A percentile compares a stretch with the other conserved stretches of the same genome.
Evolutionary conservation across 1,140 invertebrate species (phyloP).

Genomic region (Sycophila sp.): DNA sequence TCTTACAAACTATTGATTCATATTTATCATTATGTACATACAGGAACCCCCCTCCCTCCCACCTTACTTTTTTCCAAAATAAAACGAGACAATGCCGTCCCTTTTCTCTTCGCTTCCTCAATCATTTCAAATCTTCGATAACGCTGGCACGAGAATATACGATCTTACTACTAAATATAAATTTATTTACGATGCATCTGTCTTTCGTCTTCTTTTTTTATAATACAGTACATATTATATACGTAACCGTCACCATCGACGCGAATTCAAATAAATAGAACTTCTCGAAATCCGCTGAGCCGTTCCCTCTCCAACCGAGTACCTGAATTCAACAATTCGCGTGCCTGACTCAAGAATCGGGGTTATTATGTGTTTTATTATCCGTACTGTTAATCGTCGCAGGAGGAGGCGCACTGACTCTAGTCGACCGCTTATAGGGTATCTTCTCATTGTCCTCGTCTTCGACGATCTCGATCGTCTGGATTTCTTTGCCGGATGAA

Average conservation of each 20-base stretch:
- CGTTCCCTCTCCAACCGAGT: not conserved
- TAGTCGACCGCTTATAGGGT: slow-evolving; percentile 43
- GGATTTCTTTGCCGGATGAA: slow-evolving; percentile 29
- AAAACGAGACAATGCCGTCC: slow-evolving; percentile 24
- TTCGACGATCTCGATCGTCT: slow-evolving; percentile 41
- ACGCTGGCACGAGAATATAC: slow-evolving; percentile 9
- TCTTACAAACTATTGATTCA: slow-evolving; percentile 30
- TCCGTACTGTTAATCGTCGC: not conserved
- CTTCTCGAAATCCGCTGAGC: slow-evolving; percentile 30
- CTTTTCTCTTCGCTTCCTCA: not conserved
- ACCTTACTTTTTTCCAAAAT: slow-evolving; percentile 22
- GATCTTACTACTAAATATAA: slow-evolving; percentile 19
- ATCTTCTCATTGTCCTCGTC: slow-evolving; percentile 47
- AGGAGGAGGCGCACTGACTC: slow-evolving; percentile 19
- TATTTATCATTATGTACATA: slow-evolving; percentile 37
- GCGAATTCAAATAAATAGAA: slow-evolving; percentile 9
- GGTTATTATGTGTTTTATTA: slow-evolving; percentile 40
- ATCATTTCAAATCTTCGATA: not conserved
- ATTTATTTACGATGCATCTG: slow-evolving; percentile 7
- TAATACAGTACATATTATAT: slow-evolving; percentile 37
- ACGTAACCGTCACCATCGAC: slow-evolving; percentile 3
- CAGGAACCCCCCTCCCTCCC: slow-evolving; percentile 2
- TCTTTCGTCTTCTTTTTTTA: slow-evolving; percentile 13
- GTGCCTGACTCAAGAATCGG: slow-evolving; percentile 40
- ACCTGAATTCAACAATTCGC: slow-evolving; percentile 12